These are phyloP conservation scores for Girardinichthys multiradiatus DNA, from an alignment of 2,113 vertebrate genomes.

Conservation along the genomic window DNA sequence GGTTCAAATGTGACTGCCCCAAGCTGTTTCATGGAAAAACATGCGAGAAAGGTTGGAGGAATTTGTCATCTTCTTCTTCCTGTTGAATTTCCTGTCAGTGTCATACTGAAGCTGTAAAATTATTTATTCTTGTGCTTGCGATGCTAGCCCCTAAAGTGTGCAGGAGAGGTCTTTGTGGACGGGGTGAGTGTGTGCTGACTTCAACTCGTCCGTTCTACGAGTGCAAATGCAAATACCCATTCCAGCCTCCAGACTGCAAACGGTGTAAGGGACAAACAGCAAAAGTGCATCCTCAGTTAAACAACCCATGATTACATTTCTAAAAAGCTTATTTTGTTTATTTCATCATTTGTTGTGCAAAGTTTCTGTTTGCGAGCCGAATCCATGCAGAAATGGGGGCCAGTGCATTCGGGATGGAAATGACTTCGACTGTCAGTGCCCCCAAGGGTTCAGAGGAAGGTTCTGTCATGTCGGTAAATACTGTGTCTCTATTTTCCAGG, in stretches of 20 bases:
- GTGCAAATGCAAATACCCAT: conserved; percentile 80
- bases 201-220: conserved; percentile 65
- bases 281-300: not conserved
- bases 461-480: conserved; percentile 80
- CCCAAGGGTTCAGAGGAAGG: conserved; percentile 60
- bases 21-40: conserved; percentile 63
- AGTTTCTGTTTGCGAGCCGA: conserved; percentile 70
- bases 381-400: conserved; percentile 77
- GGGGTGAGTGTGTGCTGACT: conserved; percentile 78
- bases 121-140: not conserved
- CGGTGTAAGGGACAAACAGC: conserved; percentile 43
- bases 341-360: not conserved
- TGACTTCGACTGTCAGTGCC: conserved; percentile 77
- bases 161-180: conserved; percentile 59
- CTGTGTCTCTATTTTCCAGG: not conserved
- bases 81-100: not conserved
- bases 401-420: conserved; percentile 58
- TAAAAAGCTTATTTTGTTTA: not conserved
- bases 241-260: conserved; percentile 74
- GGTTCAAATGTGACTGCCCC: conserved; percentile 74
- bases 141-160: conserved; percentile 65
- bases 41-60: conserved; percentile 74
- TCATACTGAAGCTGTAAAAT: not conserved
- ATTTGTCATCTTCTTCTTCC: not conserved
- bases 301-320: not conserved